Conservation (phyloP, 2,888 invertebrate genomes). For the Seladonia tumulorum region DNA sequence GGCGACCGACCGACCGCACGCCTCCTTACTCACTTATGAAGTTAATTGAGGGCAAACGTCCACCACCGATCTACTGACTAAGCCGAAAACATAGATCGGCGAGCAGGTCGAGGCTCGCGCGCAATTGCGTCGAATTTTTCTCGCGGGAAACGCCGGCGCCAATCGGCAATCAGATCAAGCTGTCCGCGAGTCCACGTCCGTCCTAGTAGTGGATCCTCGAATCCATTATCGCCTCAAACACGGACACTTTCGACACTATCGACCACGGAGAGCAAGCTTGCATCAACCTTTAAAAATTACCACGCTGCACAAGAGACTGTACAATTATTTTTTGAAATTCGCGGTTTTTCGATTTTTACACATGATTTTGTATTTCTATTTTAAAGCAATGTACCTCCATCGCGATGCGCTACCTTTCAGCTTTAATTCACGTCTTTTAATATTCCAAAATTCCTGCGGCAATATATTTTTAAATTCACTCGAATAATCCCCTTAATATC, state of each 20-base stretch:
- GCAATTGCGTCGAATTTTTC: conserved; percentile 19
- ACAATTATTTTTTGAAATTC: neutral
- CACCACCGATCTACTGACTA: conserved; percentile 80
- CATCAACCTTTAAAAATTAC: neutral
- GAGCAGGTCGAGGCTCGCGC: conserved; percentile 15
- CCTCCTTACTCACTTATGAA: conserved; percentile 84
- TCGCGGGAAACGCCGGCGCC: conserved; percentile 7
- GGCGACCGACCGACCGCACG: conserved; percentile 80
- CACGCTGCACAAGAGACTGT: neutral
- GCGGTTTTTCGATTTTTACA: neutral
- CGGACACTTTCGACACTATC: neutral
- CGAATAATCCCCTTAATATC: too few species aligned
- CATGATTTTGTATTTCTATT: too few species aligned
- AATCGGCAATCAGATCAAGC: neutral
- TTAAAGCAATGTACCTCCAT: too few species aligned
- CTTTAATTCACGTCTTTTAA: too few species aligned
- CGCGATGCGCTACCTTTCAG: too few species aligned
- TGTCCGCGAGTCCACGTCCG: conserved; percentile 1
- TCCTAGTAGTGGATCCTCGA: neutral
- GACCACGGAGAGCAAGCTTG: neutral
- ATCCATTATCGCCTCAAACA: neutral
- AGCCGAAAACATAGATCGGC: conserved; percentile 79
- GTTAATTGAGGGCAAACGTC: conserved; percentile 85
- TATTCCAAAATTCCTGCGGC: too few species aligned
- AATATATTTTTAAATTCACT: too few species aligned